Percentiles rank a stretch among this genome's conserved stretches.
These are phyloP conservation scores for Tetropium fuscum DNA, from an alignment of 2,888 invertebrate species.

Conservation along the genomic window DNA sequence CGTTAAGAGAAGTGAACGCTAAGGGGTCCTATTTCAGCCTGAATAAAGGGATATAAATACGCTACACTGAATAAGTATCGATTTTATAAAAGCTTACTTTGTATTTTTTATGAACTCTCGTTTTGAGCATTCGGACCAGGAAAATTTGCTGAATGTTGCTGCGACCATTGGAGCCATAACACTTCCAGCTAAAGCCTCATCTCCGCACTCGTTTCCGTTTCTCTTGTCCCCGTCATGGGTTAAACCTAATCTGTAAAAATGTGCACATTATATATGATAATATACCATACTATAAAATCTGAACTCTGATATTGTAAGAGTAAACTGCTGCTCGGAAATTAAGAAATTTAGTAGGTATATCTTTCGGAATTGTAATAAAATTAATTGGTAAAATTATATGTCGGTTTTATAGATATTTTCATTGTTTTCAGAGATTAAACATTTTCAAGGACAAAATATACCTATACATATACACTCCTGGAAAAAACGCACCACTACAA, in stretches of 20 bases:
- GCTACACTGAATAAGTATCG: slow-evolving; percentile 2
- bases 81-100: slow-evolving; percentile 65
- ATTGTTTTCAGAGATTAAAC: too few species aligned
- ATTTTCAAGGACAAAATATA: too few species aligned
- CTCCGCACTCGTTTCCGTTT: slow-evolving; percentile 72
- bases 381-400: too few species aligned
- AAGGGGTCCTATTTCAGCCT: background rate
- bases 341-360: too few species aligned
- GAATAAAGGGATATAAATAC: background rate
- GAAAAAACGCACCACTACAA: too few species aligned
- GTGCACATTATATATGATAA: too few species aligned
- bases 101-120: slow-evolving; percentile 74
- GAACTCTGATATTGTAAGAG: too few species aligned
- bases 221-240: slow-evolving; percentile 80
- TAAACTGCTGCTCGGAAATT: too few species aligned
- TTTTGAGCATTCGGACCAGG: slow-evolving; percentile 81
- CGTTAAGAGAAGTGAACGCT: background rate
- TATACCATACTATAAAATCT: too few species aligned
- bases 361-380: too few species aligned
- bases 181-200: slow-evolving; percentile 73
- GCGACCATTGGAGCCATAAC: slow-evolving; percentile 85
- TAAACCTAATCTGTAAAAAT: slow-evolving; percentile 74
- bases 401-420: too few species aligned
- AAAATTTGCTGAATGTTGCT: slow-evolving; percentile 80
- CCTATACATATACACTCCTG: too few species aligned